Evolutionary conservation across 2,888 invertebrate genomes (phyloP).

Genomic region (Orthonevra nobilis): DNA sequence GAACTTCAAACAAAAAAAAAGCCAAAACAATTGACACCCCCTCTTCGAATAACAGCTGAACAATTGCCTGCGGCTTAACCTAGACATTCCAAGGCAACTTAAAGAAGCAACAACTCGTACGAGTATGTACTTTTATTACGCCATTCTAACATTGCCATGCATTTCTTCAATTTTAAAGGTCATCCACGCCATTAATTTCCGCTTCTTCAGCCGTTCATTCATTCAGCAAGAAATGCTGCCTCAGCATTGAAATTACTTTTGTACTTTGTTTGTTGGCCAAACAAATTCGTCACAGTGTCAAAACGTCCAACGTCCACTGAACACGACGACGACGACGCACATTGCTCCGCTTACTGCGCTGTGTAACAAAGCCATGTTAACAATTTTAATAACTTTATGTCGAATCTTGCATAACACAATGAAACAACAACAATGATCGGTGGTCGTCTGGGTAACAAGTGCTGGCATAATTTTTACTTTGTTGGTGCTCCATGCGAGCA

Average conservation of each 20-base stretch:
- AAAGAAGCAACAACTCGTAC: slow-evolving; percentile 22
- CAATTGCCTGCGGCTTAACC: slow-evolving; percentile 23
- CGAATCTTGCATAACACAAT: slow-evolving; percentile 53
- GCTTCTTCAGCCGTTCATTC: slow-evolving; percentile 30
- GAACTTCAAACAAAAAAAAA: too few species aligned
- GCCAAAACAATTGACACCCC: too few species aligned
- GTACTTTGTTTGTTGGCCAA: slow-evolving; percentile 37
- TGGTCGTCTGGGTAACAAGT: too few species aligned
- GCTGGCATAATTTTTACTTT: too few species aligned
- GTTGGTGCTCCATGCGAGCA: too few species aligned
- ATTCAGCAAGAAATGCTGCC: not conserved
- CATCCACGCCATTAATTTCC: slow-evolving; percentile 50
- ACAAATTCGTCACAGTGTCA: slow-evolving; percentile 54
- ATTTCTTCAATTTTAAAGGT: slow-evolving; percentile 55
- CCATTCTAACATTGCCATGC: slow-evolving; percentile 41
- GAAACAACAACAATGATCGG: too few species aligned
- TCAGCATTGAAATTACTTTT: slow-evolving; percentile 36
- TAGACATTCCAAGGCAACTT: slow-evolving; percentile 31
- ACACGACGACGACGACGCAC: too few species aligned
- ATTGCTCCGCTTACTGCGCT: not conserved
- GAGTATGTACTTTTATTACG: slow-evolving; percentile 29
- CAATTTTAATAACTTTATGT: slow-evolving; percentile 66
- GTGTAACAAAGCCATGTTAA: slow-evolving; percentile 61
- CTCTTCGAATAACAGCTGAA: too few species aligned
- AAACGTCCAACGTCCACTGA: too few species aligned